A percentile compares a stretch with the other conserved stretches of the same genome.
phyloP scores from a whole-genome alignment of 2,113 vertebrate genomes.

The Ammospiza caudacuta region DNA sequence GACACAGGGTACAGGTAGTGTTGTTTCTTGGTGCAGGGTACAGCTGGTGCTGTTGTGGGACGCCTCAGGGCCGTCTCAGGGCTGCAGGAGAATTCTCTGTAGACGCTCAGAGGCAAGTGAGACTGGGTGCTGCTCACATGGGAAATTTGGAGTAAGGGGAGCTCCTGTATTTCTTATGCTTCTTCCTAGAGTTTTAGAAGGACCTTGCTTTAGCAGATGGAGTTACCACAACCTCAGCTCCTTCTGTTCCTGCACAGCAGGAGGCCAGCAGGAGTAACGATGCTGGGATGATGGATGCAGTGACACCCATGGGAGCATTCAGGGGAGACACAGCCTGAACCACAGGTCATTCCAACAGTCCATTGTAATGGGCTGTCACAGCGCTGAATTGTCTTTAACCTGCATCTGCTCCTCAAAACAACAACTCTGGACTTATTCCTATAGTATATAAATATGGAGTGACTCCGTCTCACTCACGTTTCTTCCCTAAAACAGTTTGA shows the following conservation, averaged over 20 bases:
- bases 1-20: neutral
- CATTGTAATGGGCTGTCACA: neutral
- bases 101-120: neutral
- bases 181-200: neutral
- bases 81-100: neutral
- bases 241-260: neutral
- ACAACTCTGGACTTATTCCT: neutral
- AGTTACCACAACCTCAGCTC: neutral
- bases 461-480: neutral
- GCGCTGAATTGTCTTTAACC: neutral
- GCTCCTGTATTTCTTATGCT: neutral
- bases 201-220: constrained; percentile 35
- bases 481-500: neutral
- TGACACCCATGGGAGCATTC: neutral
- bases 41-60: neutral
- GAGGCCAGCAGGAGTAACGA: neutral
- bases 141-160: neutral
- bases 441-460: fast-evolving
- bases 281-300: fast-evolving
- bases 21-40: neutral
- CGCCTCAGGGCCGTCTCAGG: neutral
- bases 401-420: neutral
- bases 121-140: neutral
- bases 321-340: neutral
- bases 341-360: fast-evolving